Percentiles rank a stretch among this genome's conserved stretches.
phyloP scores from a whole-genome alignment of 2,888 invertebrate genomes.

The Polia nebulosa region DNA sequence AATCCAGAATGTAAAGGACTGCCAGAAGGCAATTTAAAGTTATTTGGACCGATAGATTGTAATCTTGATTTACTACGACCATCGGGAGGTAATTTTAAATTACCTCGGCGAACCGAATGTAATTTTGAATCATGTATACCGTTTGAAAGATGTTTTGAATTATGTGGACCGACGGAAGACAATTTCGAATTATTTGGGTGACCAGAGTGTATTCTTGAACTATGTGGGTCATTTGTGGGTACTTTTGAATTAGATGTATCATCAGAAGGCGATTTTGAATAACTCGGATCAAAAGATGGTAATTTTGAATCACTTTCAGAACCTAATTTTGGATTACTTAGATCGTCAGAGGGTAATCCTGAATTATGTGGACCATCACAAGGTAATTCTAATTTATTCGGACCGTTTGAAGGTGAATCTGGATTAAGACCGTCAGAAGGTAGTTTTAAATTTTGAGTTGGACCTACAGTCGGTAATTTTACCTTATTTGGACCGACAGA shows the following conservation, averaged over 20 bases:
- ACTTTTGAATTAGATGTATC: neutral
- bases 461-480: neutral
- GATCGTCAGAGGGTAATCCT: neutral
- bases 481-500: neutral
- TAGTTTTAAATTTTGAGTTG: neutral
- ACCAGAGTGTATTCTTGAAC: neutral
- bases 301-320: neutral
- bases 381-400: neutral
- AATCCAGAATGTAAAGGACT: neutral
- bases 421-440: neutral
- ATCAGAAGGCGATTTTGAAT: neutral
- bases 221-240: neutral
- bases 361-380: neutral
- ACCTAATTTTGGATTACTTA: neutral
- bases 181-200: neutral
- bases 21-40: neutral
- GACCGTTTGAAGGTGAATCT: neutral
- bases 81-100: neutral
- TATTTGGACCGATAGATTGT: slow-evolving; percentile 1
- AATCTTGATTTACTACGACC: neutral
- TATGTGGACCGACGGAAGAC: neutral
- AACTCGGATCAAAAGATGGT: neutral
- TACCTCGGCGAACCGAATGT: neutral
- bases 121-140: neutral
- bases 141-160: neutral